These are phyloP conservation scores for Echiichthys vipera DNA, from an alignment of 2,797 vertebrate genomes.

Conservation along the genomic window DNA sequence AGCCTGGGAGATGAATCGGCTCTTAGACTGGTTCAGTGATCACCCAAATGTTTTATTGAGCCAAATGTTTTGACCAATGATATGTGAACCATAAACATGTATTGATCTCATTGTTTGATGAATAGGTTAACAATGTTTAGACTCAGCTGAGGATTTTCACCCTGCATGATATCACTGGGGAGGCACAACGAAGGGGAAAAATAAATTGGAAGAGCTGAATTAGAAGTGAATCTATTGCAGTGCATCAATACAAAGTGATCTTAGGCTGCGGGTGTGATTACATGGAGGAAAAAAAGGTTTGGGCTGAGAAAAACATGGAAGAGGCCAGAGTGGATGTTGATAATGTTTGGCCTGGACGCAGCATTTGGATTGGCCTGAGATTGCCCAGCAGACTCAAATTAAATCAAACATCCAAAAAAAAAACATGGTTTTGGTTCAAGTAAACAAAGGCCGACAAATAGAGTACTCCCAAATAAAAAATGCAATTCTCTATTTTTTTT, in stretches of 20 bases:
- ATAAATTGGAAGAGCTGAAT: slow-evolving; percentile 52
- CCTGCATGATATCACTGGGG: slow-evolving; percentile 12
- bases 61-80: slow-evolving; percentile 70
- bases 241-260: slow-evolving; percentile 41
- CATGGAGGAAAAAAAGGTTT: background rate
- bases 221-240: slow-evolving; percentile 38
- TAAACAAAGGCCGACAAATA: slow-evolving; percentile 38
- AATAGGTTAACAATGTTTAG: slow-evolving; percentile 52
- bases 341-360: slow-evolving; percentile 40
- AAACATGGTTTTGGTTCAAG: slow-evolving; percentile 33
- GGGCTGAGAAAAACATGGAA: slow-evolving; percentile 18
- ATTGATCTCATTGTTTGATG: slow-evolving; percentile 66
- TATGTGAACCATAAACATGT: slow-evolving; percentile 71
- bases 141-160: slow-evolving; percentile 35
- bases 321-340: slow-evolving; percentile 45
- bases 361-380: slow-evolving; percentile 42
- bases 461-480: slow-evolving; percentile 27
- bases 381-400: slow-evolving; percentile 45
- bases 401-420: slow-evolving; percentile 53
- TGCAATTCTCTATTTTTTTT: slow-evolving; percentile 21
- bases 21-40: slow-evolving; percentile 59
- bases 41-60: slow-evolving; percentile 73
- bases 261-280: slow-evolving; percentile 28
- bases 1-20: slow-evolving; percentile 59
- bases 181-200: slow-evolving; percentile 13